Percentiles rank a stretch among this genome's conserved stretches.
These are phyloP conservation scores for Drosophila suzukii DNA, from an alignment of 1,140 invertebrate genomes.

Conservation along the genomic window DNA sequence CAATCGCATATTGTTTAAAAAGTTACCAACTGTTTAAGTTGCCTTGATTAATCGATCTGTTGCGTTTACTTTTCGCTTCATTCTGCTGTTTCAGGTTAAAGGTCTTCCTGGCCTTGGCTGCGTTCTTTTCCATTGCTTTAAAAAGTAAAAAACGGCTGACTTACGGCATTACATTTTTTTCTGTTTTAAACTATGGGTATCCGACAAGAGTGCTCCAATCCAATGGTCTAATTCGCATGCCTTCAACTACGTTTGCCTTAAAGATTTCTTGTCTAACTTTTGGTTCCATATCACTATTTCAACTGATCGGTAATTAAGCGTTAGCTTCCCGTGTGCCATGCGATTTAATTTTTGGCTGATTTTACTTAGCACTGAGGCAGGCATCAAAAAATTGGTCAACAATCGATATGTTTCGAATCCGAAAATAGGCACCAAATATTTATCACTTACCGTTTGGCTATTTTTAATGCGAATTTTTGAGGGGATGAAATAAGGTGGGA, in stretches of 20 bases:
- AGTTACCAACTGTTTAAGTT: slow-evolving; percentile 20
- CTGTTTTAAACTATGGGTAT: no score
- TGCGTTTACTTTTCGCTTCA: background rate
- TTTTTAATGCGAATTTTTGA: slow-evolving; percentile 59
- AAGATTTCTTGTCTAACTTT: no score
- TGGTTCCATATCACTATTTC: background rate
- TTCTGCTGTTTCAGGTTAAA: slow-evolving; percentile 15
- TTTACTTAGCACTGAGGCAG: slow-evolving; percentile 11
- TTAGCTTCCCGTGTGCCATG: slow-evolving; percentile 6
- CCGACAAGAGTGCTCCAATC: no score
- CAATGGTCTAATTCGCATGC: no score
- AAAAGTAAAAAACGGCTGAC: background rate
- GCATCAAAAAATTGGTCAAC: slow-evolving; percentile 36
- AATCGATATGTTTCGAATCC: slow-evolving; percentile 23
- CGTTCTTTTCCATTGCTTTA: background rate
- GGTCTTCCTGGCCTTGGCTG: slow-evolving; percentile 13
- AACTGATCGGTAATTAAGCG: background rate
- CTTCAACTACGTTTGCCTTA: no score
- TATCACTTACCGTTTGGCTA: slow-evolving; percentile 55
- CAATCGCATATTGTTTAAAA: slow-evolving; percentile 32
- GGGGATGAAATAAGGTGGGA: background rate
- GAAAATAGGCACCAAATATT: slow-evolving; percentile 54
- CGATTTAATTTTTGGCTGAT: background rate
- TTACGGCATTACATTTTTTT: no score
- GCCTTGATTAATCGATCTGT: slow-evolving; percentile 46